These are phyloP conservation scores for Drosophila trichaetosa DNA, from an alignment of 2,888 invertebrate genomes.

Conservation along the genomic window DNA sequence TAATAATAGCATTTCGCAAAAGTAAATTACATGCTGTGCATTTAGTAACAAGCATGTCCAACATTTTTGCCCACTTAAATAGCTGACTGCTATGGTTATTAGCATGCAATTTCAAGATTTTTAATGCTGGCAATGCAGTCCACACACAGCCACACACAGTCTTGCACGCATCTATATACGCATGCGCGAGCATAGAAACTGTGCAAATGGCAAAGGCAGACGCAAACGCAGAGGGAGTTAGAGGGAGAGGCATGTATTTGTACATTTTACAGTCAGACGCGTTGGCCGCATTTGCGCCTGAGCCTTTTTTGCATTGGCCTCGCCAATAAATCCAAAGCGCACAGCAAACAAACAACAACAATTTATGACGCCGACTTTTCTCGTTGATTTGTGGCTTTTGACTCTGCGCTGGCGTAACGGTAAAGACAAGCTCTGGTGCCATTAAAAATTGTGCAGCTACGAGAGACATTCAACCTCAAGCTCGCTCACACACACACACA, in stretches of 20 bases:
- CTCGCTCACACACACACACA: slow-evolving; percentile 8
- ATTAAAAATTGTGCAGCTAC: slow-evolving; percentile 59
- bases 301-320: slow-evolving; percentile 48
- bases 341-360: slow-evolving; percentile 35
- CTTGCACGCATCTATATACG: slow-evolving; percentile 7
- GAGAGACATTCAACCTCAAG: slow-evolving; percentile 4
- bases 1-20: slow-evolving; percentile 66
- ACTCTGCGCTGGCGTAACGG: slow-evolving; percentile 51
- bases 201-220: neutral
- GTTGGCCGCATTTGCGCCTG: slow-evolving; percentile 49
- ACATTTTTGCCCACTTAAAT: slow-evolving; percentile 76
- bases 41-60: slow-evolving; percentile 77
- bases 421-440: slow-evolving; percentile 56
- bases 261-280: slow-evolving; percentile 23
- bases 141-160: slow-evolving; percentile 48
- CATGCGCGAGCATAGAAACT: slow-evolving; percentile 24
- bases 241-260: neutral
- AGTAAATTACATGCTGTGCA: slow-evolving; percentile 74
- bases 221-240: slow-evolving; percentile 13
- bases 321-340: slow-evolving; percentile 63
- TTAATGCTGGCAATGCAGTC: slow-evolving; percentile 68
- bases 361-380: slow-evolving; percentile 59
- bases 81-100: slow-evolving; percentile 66
- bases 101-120: slow-evolving; percentile 76
- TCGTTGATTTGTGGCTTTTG: slow-evolving; percentile 59